Evolutionary conservation across 1,140 invertebrate genomes (phyloP).

Genomic region (Drosophila subpulchrella): DNA sequence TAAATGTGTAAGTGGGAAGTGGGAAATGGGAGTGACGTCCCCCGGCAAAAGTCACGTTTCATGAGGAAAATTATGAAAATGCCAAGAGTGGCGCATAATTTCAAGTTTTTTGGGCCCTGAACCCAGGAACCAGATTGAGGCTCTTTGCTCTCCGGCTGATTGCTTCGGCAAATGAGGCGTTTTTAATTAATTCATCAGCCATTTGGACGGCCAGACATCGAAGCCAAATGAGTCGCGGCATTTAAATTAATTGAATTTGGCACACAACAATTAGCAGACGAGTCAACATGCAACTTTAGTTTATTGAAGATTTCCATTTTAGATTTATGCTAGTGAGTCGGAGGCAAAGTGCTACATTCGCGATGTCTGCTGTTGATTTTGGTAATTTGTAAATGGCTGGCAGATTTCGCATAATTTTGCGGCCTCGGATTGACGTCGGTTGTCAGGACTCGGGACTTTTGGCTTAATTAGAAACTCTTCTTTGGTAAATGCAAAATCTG

Average conservation of each 20-base stretch:
- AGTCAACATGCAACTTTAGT: conserved; percentile 66
- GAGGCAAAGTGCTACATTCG: not conserved
- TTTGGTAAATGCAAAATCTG: conserved; percentile 12
- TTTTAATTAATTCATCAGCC: conserved; percentile 80
- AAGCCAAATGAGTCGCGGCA: conserved; percentile 45
- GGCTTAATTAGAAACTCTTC: conserved; percentile 78
- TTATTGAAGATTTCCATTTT: conserved; percentile 74
- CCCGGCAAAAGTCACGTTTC: conserved; percentile 72
- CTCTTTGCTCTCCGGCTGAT: conserved; percentile 48
- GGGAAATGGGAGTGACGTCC: conserved; percentile 17
- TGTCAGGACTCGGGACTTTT: conserved; percentile 66
- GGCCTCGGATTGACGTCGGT: conserved; percentile 60
- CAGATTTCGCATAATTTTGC: conserved; percentile 79
- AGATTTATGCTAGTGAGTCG: conserved; percentile 34
- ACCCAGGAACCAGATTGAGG: conserved; percentile 32
- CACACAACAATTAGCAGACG: conserved; percentile 62
- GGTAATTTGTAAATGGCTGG: conserved; percentile 76
- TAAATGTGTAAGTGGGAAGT: conserved; percentile 1
- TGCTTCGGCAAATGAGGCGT: conserved; percentile 74
- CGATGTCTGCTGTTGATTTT: conserved; percentile 67
- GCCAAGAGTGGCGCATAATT: conserved; percentile 74
- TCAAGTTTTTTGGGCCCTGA: conserved; percentile 34
- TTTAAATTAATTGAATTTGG: conserved; percentile 55
- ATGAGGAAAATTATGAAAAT: conserved; percentile 80
- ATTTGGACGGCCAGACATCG: conserved; percentile 12